phyloP scores from a whole-genome alignment of 2,888 invertebrate species.

The Galerucella calmariensis region DNA sequence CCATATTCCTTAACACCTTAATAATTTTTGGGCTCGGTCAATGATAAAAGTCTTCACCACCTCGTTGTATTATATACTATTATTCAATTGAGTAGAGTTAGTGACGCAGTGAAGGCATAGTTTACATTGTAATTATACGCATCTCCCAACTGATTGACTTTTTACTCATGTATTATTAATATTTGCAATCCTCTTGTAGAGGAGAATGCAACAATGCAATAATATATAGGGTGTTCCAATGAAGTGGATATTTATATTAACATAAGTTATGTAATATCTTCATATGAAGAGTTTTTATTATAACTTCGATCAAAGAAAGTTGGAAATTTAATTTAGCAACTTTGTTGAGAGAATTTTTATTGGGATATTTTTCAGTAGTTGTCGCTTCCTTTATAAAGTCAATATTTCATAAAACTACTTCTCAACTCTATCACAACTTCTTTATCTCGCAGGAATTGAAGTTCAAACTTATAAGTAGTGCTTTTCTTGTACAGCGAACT shows the following conservation, averaged over 20 bases:
- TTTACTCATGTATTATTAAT: too few relatives aligned
- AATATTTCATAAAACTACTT: conserved; percentile 44
- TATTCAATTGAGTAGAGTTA: too few relatives aligned
- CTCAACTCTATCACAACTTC: conserved; percentile 38
- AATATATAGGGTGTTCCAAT: too few relatives aligned
- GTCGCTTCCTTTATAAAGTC: conserved; percentile 32
- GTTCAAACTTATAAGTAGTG: conserved; percentile 32
- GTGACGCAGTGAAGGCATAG: too few relatives aligned
- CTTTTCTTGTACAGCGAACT: conserved; percentile 30
- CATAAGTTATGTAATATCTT: background rate
- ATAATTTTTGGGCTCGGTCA: too few relatives aligned
- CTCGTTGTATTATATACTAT: too few relatives aligned
- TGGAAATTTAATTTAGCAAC: conserved; percentile 27
- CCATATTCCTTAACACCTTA: too few relatives aligned
- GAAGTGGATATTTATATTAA: background rate
- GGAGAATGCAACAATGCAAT: too few relatives aligned
- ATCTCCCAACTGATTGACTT: too few relatives aligned
- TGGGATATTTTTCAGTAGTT: conserved; percentile 27
- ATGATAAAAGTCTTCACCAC: too few relatives aligned
- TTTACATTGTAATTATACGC: too few relatives aligned
- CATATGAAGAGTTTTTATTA: background rate
- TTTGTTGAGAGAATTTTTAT: conserved; percentile 16
- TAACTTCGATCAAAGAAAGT: conserved; percentile 8
- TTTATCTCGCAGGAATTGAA: conserved; percentile 30
- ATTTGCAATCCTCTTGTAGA: too few relatives aligned